Base-by-base conservation (phyloP, 2,888 invertebrate genomes). In the Acrocera orbiculus region DNA sequence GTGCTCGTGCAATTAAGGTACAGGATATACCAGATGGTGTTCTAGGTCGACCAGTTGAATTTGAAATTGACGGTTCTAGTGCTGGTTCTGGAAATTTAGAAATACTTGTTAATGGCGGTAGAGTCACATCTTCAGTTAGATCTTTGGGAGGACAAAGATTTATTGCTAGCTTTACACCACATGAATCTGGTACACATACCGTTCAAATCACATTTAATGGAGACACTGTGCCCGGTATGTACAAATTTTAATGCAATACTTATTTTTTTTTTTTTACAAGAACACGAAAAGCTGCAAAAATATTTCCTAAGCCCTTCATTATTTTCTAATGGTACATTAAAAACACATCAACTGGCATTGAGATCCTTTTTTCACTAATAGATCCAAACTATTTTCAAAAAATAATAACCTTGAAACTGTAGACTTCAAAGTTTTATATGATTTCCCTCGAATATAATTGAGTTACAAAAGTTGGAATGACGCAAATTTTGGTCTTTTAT, bases 31-130 rank as follows among this genome's bases (percentile, higher is more conserved):
- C 85, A 3, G 79, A 82, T 63, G 90, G 90, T 42, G 67, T 78
- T 31, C 72, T 95, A 34, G 89, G 92, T 44, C 76, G 81, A 56
- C 85, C 90, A 34, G 89, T 93, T 33, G 86, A 92, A 62, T 96
- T 98, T 64, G 87, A 90, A 66, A 93, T 96, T 61, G 93, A 96
- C 61, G 92, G 93, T 36, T 81, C 86, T 38, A 73, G 76, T 43
- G 93, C 95, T n/a, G 95, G 95, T 23, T 86, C 90, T 4, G 96
- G 95, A 11, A 92, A 93, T 61, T 63, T 96, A 44, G 95, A 95
- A 61, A 82, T 96, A 44, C 71, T 93, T 42, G 92, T 93, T 7
- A 92, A 93, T 51, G 92, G 90, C 24, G 85, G 92, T 4, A 76
- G 89, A 42, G 92, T 95, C 16, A 87, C 90, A 7, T 93, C 93